phyloP scores from a whole-genome alignment of 2,888 invertebrate genomes.

The Trissonchulus sp. region DNA sequence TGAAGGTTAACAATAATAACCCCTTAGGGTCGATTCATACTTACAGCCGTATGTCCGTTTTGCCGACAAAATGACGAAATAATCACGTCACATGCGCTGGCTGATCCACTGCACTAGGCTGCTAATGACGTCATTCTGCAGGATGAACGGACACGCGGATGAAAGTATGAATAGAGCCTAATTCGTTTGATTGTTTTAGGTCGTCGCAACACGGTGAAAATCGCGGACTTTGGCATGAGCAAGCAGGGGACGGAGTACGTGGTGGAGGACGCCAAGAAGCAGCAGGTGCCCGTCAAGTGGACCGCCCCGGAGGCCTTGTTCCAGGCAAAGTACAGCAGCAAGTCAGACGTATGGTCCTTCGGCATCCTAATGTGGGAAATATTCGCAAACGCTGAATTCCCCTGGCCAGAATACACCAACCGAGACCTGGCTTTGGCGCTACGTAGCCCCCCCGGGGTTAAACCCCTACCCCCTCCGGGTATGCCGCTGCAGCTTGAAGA shows the following conservation, averaged over 20 bases:
- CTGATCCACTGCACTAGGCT: too few species aligned
- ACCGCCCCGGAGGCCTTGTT: not conserved
- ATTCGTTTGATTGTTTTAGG: not conserved
- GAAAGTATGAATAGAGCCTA: too few species aligned
- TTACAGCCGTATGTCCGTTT: too few species aligned
- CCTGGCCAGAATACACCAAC: not conserved
- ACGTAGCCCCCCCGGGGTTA: not conserved
- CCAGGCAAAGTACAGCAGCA: not conserved
- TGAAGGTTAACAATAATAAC: too few species aligned
- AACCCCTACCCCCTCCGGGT: not conserved
- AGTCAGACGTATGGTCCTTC: not conserved
- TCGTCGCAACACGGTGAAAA: not conserved
- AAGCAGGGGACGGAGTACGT: constrained; percentile 1
- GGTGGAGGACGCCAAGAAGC: not conserved
- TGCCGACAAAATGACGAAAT: too few species aligned
- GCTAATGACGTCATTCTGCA: too few species aligned
- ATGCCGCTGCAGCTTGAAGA: not conserved
- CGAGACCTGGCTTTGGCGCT: not conserved
- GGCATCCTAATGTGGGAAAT: not conserved
- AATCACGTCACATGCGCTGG: too few species aligned
- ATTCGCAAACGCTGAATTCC: not conserved
- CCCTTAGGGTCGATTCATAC: too few species aligned
- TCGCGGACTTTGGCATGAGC: not conserved
- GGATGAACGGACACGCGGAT: too few species aligned
- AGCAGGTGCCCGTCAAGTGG: constrained; percentile 3